These are phyloP conservation scores for Tetragnatha montana DNA, from an alignment of 2,888 invertebrate species.

Conservation along the genomic window DNA sequence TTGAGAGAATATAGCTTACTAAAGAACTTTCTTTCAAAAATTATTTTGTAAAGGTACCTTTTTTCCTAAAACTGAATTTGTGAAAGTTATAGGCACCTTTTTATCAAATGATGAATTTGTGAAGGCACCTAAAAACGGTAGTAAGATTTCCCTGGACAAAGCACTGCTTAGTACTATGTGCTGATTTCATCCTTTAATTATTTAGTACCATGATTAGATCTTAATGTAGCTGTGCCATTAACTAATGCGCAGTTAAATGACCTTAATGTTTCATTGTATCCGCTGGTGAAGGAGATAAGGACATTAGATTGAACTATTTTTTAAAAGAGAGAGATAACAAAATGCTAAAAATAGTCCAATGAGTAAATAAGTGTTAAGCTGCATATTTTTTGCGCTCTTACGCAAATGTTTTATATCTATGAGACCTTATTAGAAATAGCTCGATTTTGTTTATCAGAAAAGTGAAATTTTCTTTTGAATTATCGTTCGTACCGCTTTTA, in stretches of 20 bases:
- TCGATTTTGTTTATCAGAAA: background rate
- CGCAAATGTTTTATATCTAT: background rate
- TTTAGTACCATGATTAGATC: no score
- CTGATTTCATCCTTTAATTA: no score
- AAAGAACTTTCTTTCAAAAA: no score
- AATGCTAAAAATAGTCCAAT: conserved; percentile 1
- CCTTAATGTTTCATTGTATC: conserved; percentile 50
- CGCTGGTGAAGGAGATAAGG: conserved; percentile 39
- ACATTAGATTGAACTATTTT: conserved; percentile 55
- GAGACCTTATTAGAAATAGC: background rate
- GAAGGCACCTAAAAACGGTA: no score
- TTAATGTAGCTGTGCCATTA: no score
- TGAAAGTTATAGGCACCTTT: no score
- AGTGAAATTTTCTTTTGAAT: background rate
- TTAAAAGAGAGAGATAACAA: conserved; percentile 2
- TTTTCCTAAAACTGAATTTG: no score
- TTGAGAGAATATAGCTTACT: no score
- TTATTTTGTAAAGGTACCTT: no score
- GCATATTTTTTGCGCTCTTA: background rate
- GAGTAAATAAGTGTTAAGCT: background rate
- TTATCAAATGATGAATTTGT: no score
- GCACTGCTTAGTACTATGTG: no score
- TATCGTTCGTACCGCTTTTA: background rate
- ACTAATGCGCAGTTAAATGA: conserved; percentile 41
- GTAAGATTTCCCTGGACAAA: no score